Base-by-base conservation (phyloP, 2,888 invertebrate species). In the Meteorus cinctellus region DNA sequence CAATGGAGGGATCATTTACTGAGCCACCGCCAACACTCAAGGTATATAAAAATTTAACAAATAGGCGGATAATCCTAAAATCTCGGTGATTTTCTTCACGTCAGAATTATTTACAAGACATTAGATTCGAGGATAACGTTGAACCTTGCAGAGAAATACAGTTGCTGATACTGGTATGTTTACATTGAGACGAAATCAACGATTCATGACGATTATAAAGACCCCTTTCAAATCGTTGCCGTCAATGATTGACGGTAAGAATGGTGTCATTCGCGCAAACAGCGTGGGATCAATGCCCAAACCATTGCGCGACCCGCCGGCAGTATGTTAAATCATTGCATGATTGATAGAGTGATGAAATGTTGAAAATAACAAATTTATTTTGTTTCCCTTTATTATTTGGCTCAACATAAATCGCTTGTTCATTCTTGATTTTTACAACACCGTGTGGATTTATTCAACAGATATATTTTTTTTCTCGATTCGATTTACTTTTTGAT, bases 221-320 rank as follows among this genome's bases (percentile, higher is more conserved):
- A 83, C 85, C 76, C 89, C 89, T 68, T 89, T 89, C 81, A 89
- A 89, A 84, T 89, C 88, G 63, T 83, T 89, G 74, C 88, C 89
- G 60, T 79, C 85, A 74, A 88, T 89, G 84, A 86, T 83, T 76
- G 83, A 86, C 79, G 82, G 82, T 72, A 87, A 88, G 84, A 87
- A 88, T 77, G 86, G 86, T 81, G 78, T 85, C 75, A 80, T 88
- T 85, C 87, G 88, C 82, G 85, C 89, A 65, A 83, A 82, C 83
- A 89, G 88, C 78, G 89, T 88, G 83, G 87, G 85, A 80, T 84
- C 87, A 76, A 80, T 84, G 72, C 82, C 82, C 63, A 87, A 83
- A 80, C 83, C 82, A 82, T 83, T 79, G 82, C 79, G 83, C 81
- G 78, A 82, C 76, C 82, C 84, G 77, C 83, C 86, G 82, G 82